Evolutionary conservation across 2,888 invertebrate species (phyloP), one percentile per base, ranked within the genome.

Genomic region (Hylaea fasciaria): DNA sequence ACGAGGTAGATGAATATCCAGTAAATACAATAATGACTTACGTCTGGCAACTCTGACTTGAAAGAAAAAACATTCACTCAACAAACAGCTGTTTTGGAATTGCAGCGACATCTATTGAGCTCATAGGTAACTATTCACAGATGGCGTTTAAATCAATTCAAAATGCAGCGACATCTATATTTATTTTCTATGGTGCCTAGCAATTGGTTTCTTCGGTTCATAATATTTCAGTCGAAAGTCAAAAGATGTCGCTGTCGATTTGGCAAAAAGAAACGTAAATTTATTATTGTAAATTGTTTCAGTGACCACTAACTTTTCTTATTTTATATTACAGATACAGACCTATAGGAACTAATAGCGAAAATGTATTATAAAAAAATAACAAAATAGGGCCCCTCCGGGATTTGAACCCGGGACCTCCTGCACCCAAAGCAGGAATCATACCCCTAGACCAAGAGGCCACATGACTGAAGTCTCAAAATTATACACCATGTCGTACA

Each of bases 341-440:
- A 37, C 9, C 5, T 22, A 22, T 3, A 9, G 3, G 32, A 9
- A 7, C 1, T 32, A n/a, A 9, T 32, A 1, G 7, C 9, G 3
- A 32, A 32, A 32, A 32, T 32, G 9, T 7, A 7, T 32, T 32
- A 1, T 32, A 32, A 9, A 32, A 32, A 1, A 22, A 0, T 0
- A 5, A 28, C 60, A 87, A 78, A 77, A 78, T 39, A 66, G 94
- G 94, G 94, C 94, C 94, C 94, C 93, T 94, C 94, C 94, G 94
- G 94, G 94, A 94, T 94, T 94, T 94, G 94, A 94, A 94, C 94
- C 94, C 94, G 94, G 94, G 94, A 94, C 94, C 94, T 94, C 94
- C 94, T 94, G 94, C 94, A 94, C 94, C 94, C 94, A 93, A 94
- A 94, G 94, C 94, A 94, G 94, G 94, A 94, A 94, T 94, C 94